Conservation (phyloP, 2,888 invertebrate species). For the Ophioninae sp. region DNA sequence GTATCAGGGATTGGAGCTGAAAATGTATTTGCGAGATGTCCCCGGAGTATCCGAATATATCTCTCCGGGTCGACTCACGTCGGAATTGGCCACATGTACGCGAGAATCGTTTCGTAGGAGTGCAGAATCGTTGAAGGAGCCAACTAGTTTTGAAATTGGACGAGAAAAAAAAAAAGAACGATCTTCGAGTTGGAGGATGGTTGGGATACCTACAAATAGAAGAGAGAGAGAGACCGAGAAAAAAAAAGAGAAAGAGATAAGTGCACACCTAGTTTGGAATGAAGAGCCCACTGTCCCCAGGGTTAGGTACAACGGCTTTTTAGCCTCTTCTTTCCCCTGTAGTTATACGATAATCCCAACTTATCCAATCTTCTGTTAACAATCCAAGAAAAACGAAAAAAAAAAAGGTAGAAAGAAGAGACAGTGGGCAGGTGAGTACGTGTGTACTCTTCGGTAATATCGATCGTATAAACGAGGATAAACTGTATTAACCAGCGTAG, state of each 20-base stretch:
- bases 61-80: conserved; percentile 24
- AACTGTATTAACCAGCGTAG: conserved; percentile 42
- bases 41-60: conserved; percentile 36
- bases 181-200: neutral
- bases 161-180: conserved; percentile 9
- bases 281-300: conserved; percentile 42
- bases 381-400: conserved; percentile 27
- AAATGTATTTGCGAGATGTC: conserved; percentile 57
- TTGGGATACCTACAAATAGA: neutral
- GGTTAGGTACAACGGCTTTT: conserved; percentile 45
- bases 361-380: conserved; percentile 62
- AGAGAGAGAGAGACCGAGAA: conserved; percentile 7
- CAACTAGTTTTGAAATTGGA: conserved; percentile 51
- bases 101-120: conserved; percentile 59
- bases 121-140: conserved; percentile 40
- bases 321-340: conserved; percentile 39
- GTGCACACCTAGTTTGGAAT: conserved; percentile 29
- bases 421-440: conserved; percentile 12
- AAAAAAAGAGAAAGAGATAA: conserved; percentile 33
- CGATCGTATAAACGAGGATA: conserved; percentile 37
- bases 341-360: conserved; percentile 59
- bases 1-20: conserved; percentile 49
- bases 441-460: conserved; percentile 39
- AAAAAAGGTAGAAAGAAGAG: conserved; percentile 19
- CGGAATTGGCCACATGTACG: conserved; percentile 59